phyloP scores from a whole-genome alignment of 1,140 invertebrate genomes.

The Drosophila ercepeae region DNA sequence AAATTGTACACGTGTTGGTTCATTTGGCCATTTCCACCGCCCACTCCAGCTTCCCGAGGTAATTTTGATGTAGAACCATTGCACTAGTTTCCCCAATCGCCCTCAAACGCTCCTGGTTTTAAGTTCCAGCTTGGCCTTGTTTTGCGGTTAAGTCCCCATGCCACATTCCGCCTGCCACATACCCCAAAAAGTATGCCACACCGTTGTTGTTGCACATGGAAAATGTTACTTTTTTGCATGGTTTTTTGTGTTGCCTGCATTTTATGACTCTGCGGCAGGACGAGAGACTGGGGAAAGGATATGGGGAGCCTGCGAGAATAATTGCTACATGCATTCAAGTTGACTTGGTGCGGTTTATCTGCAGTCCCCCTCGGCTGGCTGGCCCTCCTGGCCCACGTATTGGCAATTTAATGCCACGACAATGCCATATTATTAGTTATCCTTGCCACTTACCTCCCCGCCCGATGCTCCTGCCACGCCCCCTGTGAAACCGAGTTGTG shows the following conservation, averaged over 20 bases:
- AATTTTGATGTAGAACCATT: slow-evolving; percentile 8
- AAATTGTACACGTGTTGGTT: background rate
- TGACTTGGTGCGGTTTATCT: slow-evolving; percentile 54
- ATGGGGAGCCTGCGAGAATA: slow-evolving; percentile 44
- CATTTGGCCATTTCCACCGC: background rate
- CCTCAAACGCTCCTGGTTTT: slow-evolving; percentile 19
- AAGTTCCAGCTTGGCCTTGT: slow-evolving; percentile 44
- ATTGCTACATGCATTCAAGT: slow-evolving; percentile 69
- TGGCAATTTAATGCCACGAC: slow-evolving; percentile 57
- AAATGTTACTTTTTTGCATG: slow-evolving; percentile 40
- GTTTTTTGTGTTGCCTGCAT: slow-evolving; percentile 52
- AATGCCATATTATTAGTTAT: slow-evolving; percentile 67
- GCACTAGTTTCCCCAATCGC: slow-evolving; percentile 31
- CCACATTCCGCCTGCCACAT: slow-evolving; percentile 22
- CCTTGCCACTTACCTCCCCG: slow-evolving; percentile 9
- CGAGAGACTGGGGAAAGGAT: background rate
- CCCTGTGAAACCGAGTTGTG: slow-evolving; percentile 58
- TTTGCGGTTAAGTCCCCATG: slow-evolving; percentile 36
- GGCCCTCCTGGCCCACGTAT: background rate
- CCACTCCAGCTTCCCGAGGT: background rate
- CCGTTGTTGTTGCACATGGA: slow-evolving; percentile 28
- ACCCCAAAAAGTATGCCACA: slow-evolving; percentile 58
- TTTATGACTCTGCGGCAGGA: slow-evolving; percentile 40
- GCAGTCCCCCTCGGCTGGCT: slow-evolving; percentile 1
- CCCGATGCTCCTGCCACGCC: background rate